Base-by-base conservation (phyloP, 1,140 invertebrate species). In the Orchestia grillus region DNA sequence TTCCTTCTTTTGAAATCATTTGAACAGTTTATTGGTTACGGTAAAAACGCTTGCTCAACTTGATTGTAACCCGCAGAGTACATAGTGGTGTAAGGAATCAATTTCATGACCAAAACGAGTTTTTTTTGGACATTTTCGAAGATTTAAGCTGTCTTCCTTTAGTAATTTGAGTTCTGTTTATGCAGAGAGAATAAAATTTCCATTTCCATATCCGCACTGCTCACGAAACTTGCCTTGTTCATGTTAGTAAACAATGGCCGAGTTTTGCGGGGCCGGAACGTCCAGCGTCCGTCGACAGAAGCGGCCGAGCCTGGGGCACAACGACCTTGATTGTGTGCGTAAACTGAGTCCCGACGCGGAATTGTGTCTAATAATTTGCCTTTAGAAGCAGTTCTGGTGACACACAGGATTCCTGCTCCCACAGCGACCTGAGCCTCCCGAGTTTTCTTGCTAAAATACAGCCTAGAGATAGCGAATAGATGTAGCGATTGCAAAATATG, bases 331-430 rank as follows among this genome's bases (percentile, higher is more conserved):
- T 77, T 77, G 62, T 77, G 62, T 77, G 62, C 62, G 62, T 77
- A 77, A 77, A 77, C 62, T 77, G 62, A 77, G 62, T 77, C 62
- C 62, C 62, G 28, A 77, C 62, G 62, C 62, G 62, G 62, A 77
- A 77, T 77, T 77, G 62, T 77, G 62, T 77, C 62, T 77, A 77
- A 77, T 77, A 77, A 77, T 77, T 77, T 77, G 62, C 62, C 62
- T 77, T 77, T 77, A 77, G 62, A 77, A 77, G 62, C 62, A 77
- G 62, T 77, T 77, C 62, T 77, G 62, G 62, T 77, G 62, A 77
- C 62, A 77, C 62, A 77, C 28, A 77, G 62, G 62, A 77, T 77
- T 77, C 62, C 62, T 77, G 62, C 62, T 77, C 62, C 62, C 62
- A 77, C 11, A 77, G 62, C 62, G 62, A 77, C 62, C 62, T 77